These are phyloP conservation scores for Craniophora ligustri DNA, from an alignment of 2,888 invertebrate species.

Conservation along the genomic window DNA sequence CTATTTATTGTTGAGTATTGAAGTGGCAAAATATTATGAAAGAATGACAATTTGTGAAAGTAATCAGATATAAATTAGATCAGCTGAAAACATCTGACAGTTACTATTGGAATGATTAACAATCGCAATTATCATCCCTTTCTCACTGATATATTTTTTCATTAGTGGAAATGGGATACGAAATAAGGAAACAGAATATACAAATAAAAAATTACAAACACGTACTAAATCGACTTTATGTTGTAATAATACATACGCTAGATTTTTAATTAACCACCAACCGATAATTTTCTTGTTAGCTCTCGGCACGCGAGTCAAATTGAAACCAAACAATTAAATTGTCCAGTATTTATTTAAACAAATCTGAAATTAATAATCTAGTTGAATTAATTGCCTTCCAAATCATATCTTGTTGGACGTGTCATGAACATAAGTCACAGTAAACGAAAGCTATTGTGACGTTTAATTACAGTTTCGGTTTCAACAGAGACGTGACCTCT, in stretches of 20 bases:
- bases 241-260: too few relatives aligned
- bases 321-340: slow-evolving; percentile 20
- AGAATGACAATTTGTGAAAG: not conserved
- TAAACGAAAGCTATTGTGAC: slow-evolving; percentile 54
- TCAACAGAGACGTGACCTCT: slow-evolving; percentile 48
- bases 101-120: too few relatives aligned
- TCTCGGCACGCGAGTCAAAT: slow-evolving; percentile 24
- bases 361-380: slow-evolving; percentile 42
- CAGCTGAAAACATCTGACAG: too few relatives aligned
- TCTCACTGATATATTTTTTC: too few relatives aligned
- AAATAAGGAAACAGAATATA: too few relatives aligned
- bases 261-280: too few relatives aligned
- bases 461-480: slow-evolving; percentile 57
- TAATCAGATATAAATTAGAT: too few relatives aligned
- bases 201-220: too few relatives aligned
- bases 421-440: slow-evolving; percentile 48
- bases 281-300: too few relatives aligned
- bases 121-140: too few relatives aligned
- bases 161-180: too few relatives aligned
- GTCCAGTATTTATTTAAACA: slow-evolving; percentile 29
- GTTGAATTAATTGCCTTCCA: slow-evolving; percentile 44
- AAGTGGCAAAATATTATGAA: slow-evolving; percentile 4
- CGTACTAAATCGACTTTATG: too few relatives aligned
- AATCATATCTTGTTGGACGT: slow-evolving; percentile 38
- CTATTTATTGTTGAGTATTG: slow-evolving; percentile 15